Base-by-base conservation (phyloP, 2,888 invertebrate genomes). In the Tetranychus truncatus region DNA sequence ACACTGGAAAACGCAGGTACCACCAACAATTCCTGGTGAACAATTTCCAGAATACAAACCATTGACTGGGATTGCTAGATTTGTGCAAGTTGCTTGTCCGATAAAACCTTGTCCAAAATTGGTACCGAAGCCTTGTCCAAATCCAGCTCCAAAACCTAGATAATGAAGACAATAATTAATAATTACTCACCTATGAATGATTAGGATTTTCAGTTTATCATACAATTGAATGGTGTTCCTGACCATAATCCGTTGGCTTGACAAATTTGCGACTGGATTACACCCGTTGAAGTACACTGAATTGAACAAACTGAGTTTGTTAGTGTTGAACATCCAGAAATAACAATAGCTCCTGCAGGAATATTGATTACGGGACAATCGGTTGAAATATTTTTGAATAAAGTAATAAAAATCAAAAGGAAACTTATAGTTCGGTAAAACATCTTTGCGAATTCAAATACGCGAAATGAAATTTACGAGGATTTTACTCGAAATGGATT, bases 21-120 rank as follows among this genome's bases (percentile, higher is more conserved):
- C 55, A 66, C 66, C 66, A 55, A 20, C n/a, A 73, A 66, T 24
- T 11, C 65, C 73, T 5, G 66, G 45, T 9, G 20, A 9, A 73
- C 73, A 73, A 55, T 65, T 34, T n/a, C 73, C 73, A 21, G 20
- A 65, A 9, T 44, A 34, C 1, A 20, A 20, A 18, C 73, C 73
- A 46, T 73, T 73, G 34, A 24, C 24, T 55, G 73, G 73, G 2
- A 24, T 15, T 5, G 55, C 4, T 34, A 73, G 18, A 34, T 18
- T 20, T 15, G 20, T 8, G 34, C 72, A 72, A 55, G 6, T 55
- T 55, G 11, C 55, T 55, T 55, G 55, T 15, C 55, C 55, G 2
- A 55, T 55, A 6, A 55, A 55, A 15, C 55, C 55, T 55, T 55
- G 55, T 1, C 55, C 55, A 15, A 55, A 55, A 55, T 55, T 55